Conservation (phyloP, 2,888 invertebrate genomes). For the Lissonota sp. region DNA sequence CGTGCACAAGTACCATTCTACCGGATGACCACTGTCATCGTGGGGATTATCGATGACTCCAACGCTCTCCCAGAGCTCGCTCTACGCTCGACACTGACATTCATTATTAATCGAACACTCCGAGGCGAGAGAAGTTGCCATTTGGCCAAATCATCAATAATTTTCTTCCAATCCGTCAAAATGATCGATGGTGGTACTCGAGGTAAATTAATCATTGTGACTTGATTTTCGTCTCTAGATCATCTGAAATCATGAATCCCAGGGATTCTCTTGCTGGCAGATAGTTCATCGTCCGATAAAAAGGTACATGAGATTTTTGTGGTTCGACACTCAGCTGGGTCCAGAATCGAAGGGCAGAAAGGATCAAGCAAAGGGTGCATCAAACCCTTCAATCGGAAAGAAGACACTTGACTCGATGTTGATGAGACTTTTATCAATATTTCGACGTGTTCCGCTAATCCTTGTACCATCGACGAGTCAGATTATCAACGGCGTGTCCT, state of each 20-base stretch:
- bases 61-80: no score
- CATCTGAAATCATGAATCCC: neutral
- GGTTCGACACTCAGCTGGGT: no score
- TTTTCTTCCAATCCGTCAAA: neutral
- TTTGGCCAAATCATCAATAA: neutral
- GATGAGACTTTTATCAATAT: no score
- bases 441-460: no score
- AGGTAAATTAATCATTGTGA: neutral
- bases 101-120: constrained; percentile 35
- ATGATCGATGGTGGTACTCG: neutral
- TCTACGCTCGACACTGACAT: constrained; percentile 20
- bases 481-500: neutral
- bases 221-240: neutral
- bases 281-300: neutral
- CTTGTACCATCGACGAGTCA: no score
- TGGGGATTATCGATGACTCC: constrained; percentile 34
- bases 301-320: no score
- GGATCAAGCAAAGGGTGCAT: no score
- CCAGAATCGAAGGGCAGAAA: no score
- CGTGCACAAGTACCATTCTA: neutral
- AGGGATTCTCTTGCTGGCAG: neutral
- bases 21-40: neutral
- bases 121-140: constrained; percentile 11
- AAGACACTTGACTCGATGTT: no score
- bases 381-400: no score